A percentile compares a stretch with the other conserved stretches of the same genome.
Conservation (phyloP, 37 sponge, comb jelly and placozoan genomes). For the Lycopodina hypogea region DNA sequence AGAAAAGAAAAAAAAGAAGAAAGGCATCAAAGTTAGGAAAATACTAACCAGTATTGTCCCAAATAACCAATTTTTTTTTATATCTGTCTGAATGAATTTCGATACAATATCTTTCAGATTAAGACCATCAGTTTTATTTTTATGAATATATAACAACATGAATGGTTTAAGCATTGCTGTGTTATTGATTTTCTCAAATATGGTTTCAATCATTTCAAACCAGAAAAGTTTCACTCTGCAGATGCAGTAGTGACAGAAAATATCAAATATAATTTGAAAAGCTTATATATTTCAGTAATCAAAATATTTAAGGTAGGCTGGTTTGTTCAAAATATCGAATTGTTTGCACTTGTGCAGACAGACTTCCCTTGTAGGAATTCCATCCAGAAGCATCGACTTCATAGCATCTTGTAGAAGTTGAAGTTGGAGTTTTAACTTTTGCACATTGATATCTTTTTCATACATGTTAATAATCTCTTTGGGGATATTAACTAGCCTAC, state of each 20-base stretch:
- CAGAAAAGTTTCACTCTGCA: slow-evolving; percentile 48
- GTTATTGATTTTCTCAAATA: slow-evolving; percentile 42
- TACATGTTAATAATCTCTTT: slow-evolving; percentile 5
- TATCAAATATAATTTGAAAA: slow-evolving; percentile 48
- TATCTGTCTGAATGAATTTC: slow-evolving; percentile 3
- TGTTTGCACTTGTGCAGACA: slow-evolving; percentile 36
- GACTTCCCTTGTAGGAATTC: slow-evolving; percentile 21
- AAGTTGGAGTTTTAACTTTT: slow-evolving; percentile 21
- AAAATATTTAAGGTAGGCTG: not conserved
- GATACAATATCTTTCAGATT: slow-evolving; percentile 14
- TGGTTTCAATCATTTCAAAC: slow-evolving; percentile 21
- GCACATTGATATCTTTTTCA: slow-evolving; percentile 21
- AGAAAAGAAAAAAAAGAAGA: no score
- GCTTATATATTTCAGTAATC: slow-evolving; percentile 53
- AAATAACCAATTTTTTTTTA: no score
- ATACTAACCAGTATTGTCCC: no score
- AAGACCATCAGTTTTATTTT: slow-evolving; percentile 10
- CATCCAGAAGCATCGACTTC: slow-evolving; percentile 2
- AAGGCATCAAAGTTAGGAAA: no score
- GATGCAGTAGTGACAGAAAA: slow-evolving; percentile 52
- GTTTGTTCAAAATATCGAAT: slow-evolving; percentile 33
- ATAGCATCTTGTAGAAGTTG: slow-evolving; percentile 28
- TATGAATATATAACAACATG: slow-evolving; percentile 31
- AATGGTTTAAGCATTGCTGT: slow-evolving; percentile 34
- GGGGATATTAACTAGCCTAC: not conserved